Base-by-base conservation (phyloP, 2,113 vertebrate genomes). In the Rhinolophus ferrumequinum region DNA sequence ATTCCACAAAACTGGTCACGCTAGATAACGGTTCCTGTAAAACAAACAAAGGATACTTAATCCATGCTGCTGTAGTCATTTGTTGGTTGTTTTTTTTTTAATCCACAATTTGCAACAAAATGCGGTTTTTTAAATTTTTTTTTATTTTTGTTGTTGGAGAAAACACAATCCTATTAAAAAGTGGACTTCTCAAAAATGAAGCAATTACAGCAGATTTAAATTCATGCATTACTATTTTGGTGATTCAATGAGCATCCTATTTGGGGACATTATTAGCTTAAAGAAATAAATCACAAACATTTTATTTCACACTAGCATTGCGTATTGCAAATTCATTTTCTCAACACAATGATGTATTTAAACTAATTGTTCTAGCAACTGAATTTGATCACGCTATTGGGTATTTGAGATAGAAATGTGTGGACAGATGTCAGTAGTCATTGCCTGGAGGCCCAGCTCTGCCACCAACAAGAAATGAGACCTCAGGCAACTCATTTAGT, bases 171-270 rank as follows among this genome's bases (percentile, higher is more conserved):
- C 70, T 96, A 72, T 96, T 94, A 95, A 94, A 44, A 84, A 82
- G 60, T n/a, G 9, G 81, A 88, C 75, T 92, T 87, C 90, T 89
- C 64, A 91, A 83, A 70, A 89, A 95, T 87, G 69, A 95, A 94
- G 69, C 56, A 50, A 64, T 94, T 96, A 91, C 8, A 72, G 41
- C 33, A 44, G 81, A 90, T 88, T 96, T 81, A 90, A 95, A 96
- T 92, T 60, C 66, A 44, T 83, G 35, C n/a, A 47, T 88, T 77
- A 52, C 66, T 64, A 76, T 90, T 92, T 80, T 72, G 50, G 56
- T 62, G 41, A 96, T 90, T 95, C 93, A 96, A 94, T 93, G 89
- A 92, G 44, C 93, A 96, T 92, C 38, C 76, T 92, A 50, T 95
- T 92, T 92, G 52, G 80, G 30, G 38, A 80, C 75, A 92, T 81